phyloP scores from a whole-genome alignment of 2,113 vertebrate species.

The Pongo pygmaeus region DNA sequence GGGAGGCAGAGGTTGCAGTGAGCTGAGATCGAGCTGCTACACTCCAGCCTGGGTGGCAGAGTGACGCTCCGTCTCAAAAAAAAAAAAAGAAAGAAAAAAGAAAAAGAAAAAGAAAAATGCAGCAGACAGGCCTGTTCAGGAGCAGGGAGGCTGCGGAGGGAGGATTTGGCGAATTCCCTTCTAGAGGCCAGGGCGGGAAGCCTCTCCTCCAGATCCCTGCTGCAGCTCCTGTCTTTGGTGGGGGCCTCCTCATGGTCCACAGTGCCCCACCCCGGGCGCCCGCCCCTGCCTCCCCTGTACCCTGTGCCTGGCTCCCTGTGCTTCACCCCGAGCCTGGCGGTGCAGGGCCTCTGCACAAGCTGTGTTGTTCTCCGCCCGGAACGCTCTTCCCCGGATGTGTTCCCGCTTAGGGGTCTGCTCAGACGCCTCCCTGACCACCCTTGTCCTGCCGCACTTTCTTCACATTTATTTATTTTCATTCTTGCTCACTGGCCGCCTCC shows the following conservation, averaged over 20 bases:
- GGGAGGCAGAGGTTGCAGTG: no score
- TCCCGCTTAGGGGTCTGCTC: background rate
- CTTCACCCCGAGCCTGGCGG: no score
- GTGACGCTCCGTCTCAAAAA: no score
- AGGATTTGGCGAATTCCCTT: background rate
- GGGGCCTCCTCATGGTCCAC: background rate
- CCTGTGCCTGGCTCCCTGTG: background rate
- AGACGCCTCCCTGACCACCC: background rate
- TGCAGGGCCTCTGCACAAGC: background rate
- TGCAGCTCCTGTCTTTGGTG: background rate
- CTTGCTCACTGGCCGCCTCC: background rate
- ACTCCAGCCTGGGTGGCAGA: no score
- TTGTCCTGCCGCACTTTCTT: background rate
- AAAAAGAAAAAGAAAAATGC: constrained; percentile 42
- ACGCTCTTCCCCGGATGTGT: background rate
- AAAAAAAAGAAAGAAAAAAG: no score
- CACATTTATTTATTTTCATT: background rate
- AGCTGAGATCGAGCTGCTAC: no score
- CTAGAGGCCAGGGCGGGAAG: background rate
- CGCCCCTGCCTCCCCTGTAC: background rate
- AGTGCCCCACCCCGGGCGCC: background rate
- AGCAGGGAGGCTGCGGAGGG: background rate
- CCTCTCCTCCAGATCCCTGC: background rate
- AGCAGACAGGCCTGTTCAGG: constrained; percentile 58
- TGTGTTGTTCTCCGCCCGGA: background rate